Evolutionary conservation across 2,797 vertebrate genomes (phyloP).

Genomic region (Danio aesculapii): DNA sequence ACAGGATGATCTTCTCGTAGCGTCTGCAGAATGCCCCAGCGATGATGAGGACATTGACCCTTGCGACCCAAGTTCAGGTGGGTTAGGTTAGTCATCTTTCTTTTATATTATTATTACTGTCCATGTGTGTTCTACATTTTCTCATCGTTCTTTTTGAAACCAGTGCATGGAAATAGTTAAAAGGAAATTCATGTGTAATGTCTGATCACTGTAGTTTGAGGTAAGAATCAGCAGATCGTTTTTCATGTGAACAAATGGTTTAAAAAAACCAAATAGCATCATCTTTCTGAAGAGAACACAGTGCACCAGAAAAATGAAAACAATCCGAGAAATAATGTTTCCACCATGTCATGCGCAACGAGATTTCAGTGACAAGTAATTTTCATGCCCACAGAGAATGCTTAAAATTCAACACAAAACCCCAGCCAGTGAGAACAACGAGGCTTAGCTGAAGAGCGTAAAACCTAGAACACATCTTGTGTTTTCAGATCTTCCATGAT

Average conservation of each 20-base stretch:
- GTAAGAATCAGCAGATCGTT: background rate
- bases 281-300: background rate
- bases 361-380: background rate
- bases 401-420: background rate
- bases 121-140: constrained; percentile 23
- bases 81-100: constrained; percentile 92
- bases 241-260: background rate
- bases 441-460: background rate
- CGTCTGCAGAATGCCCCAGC: constrained; percentile 97
- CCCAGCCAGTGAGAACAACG: background rate
- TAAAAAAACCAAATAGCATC: background rate
- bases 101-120: constrained; percentile 81
- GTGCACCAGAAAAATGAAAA: constrained; percentile 3
- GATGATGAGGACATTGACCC: constrained; percentile 99
- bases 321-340: constrained; percentile 10
- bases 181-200: background rate
- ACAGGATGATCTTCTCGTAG: constrained; percentile 94
- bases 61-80: constrained; percentile 99
- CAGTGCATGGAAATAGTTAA: background rate
- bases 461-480: constrained; percentile 8
- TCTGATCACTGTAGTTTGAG: background rate
- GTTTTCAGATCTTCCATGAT: background rate
- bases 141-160: constrained; percentile 32
- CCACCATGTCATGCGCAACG: background rate
- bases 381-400: background rate